phyloP scores from a whole-genome alignment of 2,797 vertebrate species.

The Notolabrus celidotus region DNA sequence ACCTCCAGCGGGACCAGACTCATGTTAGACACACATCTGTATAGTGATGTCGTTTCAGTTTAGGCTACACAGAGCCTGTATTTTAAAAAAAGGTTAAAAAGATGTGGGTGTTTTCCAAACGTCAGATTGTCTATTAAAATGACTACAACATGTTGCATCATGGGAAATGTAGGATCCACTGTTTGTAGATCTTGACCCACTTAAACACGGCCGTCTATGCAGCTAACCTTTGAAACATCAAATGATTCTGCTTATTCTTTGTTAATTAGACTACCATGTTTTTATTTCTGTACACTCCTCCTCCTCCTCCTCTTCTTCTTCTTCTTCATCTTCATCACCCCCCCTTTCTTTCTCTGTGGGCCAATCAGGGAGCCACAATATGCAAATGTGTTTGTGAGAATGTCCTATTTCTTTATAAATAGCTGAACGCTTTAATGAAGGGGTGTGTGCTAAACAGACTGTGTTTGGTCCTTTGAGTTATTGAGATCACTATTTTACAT shows the following conservation, averaged over 20 bases:
- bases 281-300: neutral
- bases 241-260: neutral
- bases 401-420: slow-evolving; percentile 83
- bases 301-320: neutral
- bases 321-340: neutral
- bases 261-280: too few relatives aligned
- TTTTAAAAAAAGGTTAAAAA: too few relatives aligned
- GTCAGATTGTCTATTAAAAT: neutral
- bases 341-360: slow-evolving; percentile 61
- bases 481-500: too few relatives aligned
- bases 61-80: too few relatives aligned
- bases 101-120: too few relatives aligned
- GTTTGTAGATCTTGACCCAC: neutral
- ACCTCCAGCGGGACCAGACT: too few relatives aligned
- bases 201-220: neutral
- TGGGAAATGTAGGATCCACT: slow-evolving; percentile 8
- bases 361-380: slow-evolving; percentile 72
- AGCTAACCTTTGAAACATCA: neutral
- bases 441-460: slow-evolving; percentile 27
- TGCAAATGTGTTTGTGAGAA: slow-evolving; percentile 72
- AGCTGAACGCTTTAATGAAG: slow-evolving; percentile 71
- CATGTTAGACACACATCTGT: too few relatives aligned
- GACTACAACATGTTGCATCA: neutral
- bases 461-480: neutral
- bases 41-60: too few relatives aligned